Base-by-base conservation (phyloP, 2,113 vertebrate species). In the Callorhinus ursinus region DNA sequence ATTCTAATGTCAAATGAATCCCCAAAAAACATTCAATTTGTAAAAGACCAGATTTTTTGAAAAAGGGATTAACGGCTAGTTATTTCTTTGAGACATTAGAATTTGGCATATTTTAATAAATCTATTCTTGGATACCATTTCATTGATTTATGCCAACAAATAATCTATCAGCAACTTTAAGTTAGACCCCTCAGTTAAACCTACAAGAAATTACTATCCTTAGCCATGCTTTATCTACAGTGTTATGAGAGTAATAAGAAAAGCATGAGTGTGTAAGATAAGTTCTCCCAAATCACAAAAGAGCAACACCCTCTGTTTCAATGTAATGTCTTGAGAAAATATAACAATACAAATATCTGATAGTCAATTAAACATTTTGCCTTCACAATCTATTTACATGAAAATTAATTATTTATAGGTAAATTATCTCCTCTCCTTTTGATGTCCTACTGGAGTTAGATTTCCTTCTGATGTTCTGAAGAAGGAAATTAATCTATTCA, bases 341-440 rank as follows among this genome's bases (percentile, higher is more conserved):
- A 51, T 42, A 90, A 90, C 11, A 92, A 84, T 46, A 49, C 1
- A 4, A 49, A 22, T 79, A 65, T 51, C 21, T 77, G 33, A 88
- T 71, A 96, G 61, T 91, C 93, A 94, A 96, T 94, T 93, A 95
- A 92, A 55, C 31, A 92, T 81, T 92, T 97, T 96, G 10, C 26
- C 95, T 97, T 96, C 63, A 51, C 6, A 81, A 39, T 46, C 33
- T 97, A 85, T 95, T 96, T 93, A 81, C 49, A 87, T 93, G 55
- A 95, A 97, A 96, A 94, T 97, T 94, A 97, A 97, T 95, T 96
- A 96, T 93, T 93, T 96, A 96, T 88, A 90, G 13, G 46, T 95
- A 96, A 93, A 93, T 93, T 81, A 92, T 67, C 46, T 93, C 67
- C 12, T 93, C 14, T 72, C 18, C 49, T 91, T 74, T 2, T 93